These are phyloP conservation scores for Rhabdophis nuchalis DNA, from an alignment of 2,797 vertebrate species.

Conservation along the genomic window DNA sequence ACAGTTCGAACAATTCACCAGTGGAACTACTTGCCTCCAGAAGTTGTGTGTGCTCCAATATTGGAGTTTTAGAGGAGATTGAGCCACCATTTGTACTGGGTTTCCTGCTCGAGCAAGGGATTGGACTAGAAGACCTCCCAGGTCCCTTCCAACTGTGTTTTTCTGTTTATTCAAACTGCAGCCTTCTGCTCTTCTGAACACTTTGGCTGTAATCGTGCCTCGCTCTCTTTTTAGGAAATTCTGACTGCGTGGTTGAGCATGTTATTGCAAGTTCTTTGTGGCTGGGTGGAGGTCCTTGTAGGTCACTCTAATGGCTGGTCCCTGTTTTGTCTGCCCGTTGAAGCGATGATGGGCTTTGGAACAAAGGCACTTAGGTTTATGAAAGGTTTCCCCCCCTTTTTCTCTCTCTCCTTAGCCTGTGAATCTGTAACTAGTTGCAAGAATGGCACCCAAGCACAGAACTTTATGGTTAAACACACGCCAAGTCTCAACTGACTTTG, in stretches of 20 bases:
- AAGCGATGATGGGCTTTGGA: background rate
- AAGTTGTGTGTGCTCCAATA: background rate
- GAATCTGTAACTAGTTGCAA: background rate
- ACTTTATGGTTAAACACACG: rapidly evolving
- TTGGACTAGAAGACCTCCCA: background rate
- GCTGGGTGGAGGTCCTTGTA: background rate
- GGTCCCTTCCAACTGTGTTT: background rate
- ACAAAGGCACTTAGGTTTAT: background rate
- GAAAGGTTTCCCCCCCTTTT: background rate
- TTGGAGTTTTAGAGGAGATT: background rate
- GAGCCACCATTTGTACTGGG: background rate
- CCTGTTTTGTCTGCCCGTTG: background rate
- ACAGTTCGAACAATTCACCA: background rate
- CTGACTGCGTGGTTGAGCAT: background rate
- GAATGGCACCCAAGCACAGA: background rate
- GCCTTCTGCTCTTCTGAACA: background rate
- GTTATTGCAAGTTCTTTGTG: background rate
- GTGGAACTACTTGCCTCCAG: background rate
- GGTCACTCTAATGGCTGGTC: background rate
- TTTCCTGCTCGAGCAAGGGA: background rate
- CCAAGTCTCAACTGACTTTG: background rate
- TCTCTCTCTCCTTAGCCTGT: background rate
- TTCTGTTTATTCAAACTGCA: background rate
- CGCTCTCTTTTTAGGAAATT: background rate
- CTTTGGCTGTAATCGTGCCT: background rate